phyloP scores from a whole-genome alignment of 2,888 invertebrate species.

The Clostera curtula region DNA sequence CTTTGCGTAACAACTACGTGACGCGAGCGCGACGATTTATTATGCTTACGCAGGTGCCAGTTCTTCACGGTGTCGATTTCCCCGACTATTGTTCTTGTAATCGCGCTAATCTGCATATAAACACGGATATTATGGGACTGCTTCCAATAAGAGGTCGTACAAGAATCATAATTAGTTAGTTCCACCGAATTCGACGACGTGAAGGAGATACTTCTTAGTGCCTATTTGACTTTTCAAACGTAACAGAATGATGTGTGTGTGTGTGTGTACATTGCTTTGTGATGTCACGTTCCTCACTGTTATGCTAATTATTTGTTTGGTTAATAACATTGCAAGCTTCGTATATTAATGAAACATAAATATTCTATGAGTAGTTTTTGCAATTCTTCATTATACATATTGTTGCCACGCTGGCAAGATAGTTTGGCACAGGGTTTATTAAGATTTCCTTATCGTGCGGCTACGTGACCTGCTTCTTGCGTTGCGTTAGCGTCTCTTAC shows the following conservation, averaged over 20 bases:
- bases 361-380: too few species aligned
- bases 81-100: slow-evolving; percentile 49
- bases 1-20: slow-evolving; percentile 60
- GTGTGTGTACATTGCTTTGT: slow-evolving; percentile 10
- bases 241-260: slow-evolving; percentile 9
- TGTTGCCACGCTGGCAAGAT: too few species aligned
- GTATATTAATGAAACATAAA: too few species aligned
- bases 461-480: too few species aligned
- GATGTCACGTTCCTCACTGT: slow-evolving; percentile 15
- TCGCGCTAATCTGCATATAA: slow-evolving; percentile 32
- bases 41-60: slow-evolving; percentile 48
- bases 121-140: slow-evolving; percentile 22
- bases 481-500: too few species aligned
- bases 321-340: not conserved
- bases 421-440: too few species aligned
- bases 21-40: slow-evolving; percentile 35
- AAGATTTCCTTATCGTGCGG: too few species aligned
- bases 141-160: slow-evolving; percentile 19
- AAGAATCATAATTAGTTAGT: slow-evolving; percentile 18
- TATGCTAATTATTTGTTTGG: too few species aligned
- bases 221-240: not conserved
- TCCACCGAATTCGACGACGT: not conserved
- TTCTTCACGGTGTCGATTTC: slow-evolving; percentile 54
- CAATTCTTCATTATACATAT: too few species aligned
- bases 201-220: not conserved